Conservation (phyloP, 1,140 invertebrate genomes). For the Penaeus chinensis region DNA sequence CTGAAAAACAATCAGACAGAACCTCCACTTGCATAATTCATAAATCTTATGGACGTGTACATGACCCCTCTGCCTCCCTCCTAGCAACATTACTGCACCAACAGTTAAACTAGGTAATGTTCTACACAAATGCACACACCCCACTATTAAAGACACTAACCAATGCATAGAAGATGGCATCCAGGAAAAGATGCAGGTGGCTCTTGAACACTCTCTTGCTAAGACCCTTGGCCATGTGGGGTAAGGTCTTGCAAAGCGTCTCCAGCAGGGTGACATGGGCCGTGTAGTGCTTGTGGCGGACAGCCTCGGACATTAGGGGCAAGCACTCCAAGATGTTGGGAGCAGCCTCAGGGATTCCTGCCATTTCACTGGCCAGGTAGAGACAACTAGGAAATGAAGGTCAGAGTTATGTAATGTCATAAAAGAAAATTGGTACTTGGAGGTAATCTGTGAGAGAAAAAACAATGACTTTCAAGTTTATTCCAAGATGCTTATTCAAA, state of each 20-base stretch:
- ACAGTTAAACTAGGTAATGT: too few species aligned
- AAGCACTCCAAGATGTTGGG: constrained; percentile 60
- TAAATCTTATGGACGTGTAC: too few species aligned
- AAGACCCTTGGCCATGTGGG: constrained; percentile 70
- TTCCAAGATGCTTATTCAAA: constrained; percentile 2
- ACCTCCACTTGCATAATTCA: too few species aligned
- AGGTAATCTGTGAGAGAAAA: background rate
- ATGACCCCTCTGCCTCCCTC: too few species aligned
- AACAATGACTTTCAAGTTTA: background rate
- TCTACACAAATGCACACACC: too few species aligned
- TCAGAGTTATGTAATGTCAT: constrained; percentile 13
- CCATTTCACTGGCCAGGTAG: constrained; percentile 70
- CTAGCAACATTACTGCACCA: too few species aligned
- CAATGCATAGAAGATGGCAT: constrained; percentile 72
- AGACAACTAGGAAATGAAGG: constrained; percentile 68
- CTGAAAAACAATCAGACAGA: too few species aligned
- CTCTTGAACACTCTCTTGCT: constrained; percentile 72
- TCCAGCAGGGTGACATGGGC: constrained; percentile 72
- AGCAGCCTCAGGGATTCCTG: constrained; percentile 66
- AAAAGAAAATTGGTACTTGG: background rate
- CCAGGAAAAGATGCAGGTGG: constrained; percentile 71
- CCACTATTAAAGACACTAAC: constrained; percentile 67
- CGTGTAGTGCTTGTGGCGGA: constrained; percentile 69
- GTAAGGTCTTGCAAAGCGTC: constrained; percentile 72
- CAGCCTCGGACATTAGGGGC: constrained; percentile 68